Evolutionary conservation across 2,113 vertebrate genomes (phyloP).

Genomic region (Syngnathus scovelli): DNA sequence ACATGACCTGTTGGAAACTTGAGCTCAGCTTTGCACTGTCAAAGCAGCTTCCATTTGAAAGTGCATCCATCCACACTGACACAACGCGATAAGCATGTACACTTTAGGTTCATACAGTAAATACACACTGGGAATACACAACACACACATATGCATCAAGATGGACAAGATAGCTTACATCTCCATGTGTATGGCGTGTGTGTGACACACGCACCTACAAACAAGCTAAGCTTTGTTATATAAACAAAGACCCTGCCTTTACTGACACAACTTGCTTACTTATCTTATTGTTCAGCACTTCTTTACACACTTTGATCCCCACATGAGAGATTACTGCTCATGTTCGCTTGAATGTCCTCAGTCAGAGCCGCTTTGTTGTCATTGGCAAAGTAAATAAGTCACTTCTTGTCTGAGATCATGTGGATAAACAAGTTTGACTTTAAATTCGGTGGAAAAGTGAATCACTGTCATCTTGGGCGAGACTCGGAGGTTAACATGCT

Average conservation of each 20-base stretch:
- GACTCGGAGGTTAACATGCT: no score
- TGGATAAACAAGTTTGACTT: slow-evolving; percentile 34
- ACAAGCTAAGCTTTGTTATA: slow-evolving; percentile 14
- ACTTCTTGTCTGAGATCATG: slow-evolving; percentile 7
- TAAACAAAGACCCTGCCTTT: slow-evolving; percentile 46
- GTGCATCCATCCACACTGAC: slow-evolving; percentile 39
- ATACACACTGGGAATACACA: not conserved
- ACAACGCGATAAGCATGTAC: not conserved
- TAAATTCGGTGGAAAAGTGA: no score
- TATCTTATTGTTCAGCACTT: slow-evolving; percentile 30
- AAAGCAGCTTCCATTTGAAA: slow-evolving; percentile 26
- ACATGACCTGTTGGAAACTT: slow-evolving; percentile 43
- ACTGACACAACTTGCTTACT: slow-evolving; percentile 31
- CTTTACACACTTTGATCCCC: slow-evolving; percentile 44
- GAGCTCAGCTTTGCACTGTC: slow-evolving; percentile 41
- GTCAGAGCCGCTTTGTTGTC: slow-evolving; percentile 34
- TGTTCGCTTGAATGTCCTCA: slow-evolving; percentile 45
- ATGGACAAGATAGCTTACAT: not conserved
- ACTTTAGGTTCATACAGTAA: not conserved
- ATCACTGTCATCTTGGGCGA: no score
- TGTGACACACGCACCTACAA: not conserved
- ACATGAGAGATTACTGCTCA: slow-evolving; percentile 42
- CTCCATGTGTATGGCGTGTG: not conserved
- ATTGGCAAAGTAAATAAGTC: slow-evolving; percentile 34
- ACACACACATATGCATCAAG: not conserved